These are phyloP conservation scores for Pterocles orientalis DNA, from an alignment of 2,113 vertebrate genomes.

Conservation along the genomic window DNA sequence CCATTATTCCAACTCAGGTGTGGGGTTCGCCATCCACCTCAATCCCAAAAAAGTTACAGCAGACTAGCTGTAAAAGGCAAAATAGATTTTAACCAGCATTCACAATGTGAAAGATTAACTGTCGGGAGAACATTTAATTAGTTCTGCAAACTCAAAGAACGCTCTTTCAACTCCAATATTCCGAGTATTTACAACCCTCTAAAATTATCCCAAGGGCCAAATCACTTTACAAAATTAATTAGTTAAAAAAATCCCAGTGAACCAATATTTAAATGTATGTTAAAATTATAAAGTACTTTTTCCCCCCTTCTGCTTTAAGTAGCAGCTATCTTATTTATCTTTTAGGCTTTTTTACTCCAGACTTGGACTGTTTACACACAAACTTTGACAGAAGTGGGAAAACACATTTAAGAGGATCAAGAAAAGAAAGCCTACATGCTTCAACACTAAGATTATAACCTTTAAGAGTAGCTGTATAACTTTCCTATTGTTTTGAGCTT, in stretches of 20 bases:
- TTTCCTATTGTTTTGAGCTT: background rate
- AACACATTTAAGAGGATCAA: background rate
- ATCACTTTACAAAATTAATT: background rate
- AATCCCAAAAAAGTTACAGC: background rate
- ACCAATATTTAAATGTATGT: background rate
- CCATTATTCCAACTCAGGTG: background rate
- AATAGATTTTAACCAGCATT: background rate
- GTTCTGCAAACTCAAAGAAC: conserved; percentile 15
- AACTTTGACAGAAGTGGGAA: background rate
- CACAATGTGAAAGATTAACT: background rate
- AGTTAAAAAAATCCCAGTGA: conserved; percentile 46
- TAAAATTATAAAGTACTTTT: background rate
- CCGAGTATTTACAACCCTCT: background rate
- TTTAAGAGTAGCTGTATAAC: background rate
- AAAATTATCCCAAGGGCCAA: conserved; percentile 20
- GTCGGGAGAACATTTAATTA: conserved; percentile 7
- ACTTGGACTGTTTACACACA: background rate
- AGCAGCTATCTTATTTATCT: conserved; percentile 29
- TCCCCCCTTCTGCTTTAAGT: background rate
- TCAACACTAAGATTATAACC: background rate
- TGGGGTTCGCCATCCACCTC: too few relatives aligned
- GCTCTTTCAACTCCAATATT: background rate
- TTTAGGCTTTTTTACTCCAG: conserved; percentile 11
- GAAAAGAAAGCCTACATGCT: background rate
- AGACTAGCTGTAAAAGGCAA: background rate